Conservation (phyloP, 2,113 vertebrate genomes). For the Picathartes gymnocephalus region DNA sequence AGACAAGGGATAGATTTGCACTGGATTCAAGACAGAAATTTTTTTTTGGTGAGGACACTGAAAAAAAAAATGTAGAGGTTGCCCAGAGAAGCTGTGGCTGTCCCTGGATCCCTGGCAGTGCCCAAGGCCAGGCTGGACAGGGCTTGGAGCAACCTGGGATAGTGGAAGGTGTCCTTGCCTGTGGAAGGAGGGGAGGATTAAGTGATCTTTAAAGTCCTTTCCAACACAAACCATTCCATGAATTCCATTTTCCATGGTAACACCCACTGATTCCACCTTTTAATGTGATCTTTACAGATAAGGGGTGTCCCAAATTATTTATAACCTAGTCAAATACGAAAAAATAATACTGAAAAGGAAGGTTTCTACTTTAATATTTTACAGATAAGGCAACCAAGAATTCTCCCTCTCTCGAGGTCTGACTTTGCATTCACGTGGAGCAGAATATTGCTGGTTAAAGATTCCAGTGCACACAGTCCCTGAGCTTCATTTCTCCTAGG, state of each 20-base stretch:
- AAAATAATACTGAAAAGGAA: background rate
- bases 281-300: background rate
- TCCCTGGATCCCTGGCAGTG: background rate
- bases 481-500: background rate
- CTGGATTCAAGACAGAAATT: background rate
- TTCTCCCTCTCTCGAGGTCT: background rate
- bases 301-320: background rate
- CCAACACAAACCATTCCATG: background rate
- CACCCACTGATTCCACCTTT: background rate
- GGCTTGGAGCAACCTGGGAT: background rate
- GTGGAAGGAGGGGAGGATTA: background rate
- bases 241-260: background rate
- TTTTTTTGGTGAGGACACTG: background rate
- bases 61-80: background rate
- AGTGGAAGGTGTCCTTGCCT: background rate
- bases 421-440: background rate
- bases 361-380: background rate
- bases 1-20: background rate
- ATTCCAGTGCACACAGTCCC: background rate
- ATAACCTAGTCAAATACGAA: background rate
- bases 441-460: background rate
- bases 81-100: background rate
- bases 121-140: rapidly evolving
- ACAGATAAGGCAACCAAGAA: background rate
- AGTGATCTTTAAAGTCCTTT: background rate